These are phyloP conservation scores for Nemapogon koenigi DNA, from an alignment of 2,888 invertebrate species.

Conservation along the genomic window DNA sequence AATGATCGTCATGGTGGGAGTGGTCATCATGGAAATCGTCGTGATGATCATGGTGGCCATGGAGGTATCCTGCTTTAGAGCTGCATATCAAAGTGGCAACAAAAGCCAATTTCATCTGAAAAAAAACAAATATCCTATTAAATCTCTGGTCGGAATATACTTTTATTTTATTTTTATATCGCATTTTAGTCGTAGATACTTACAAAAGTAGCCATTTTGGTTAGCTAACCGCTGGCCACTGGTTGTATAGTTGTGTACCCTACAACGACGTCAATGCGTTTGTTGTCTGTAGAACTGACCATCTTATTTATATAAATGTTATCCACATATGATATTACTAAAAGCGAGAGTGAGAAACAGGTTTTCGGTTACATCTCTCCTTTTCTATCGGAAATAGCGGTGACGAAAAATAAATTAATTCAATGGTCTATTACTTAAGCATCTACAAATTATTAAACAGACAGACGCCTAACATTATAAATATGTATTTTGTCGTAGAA, in stretches of 20 bases:
- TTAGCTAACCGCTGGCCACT: slow-evolving; percentile 61
- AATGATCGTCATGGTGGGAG: slow-evolving; percentile 13
- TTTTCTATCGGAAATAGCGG: slow-evolving; percentile 47
- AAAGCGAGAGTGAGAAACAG: slow-evolving; percentile 39
- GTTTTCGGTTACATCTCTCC: slow-evolving; percentile 38
- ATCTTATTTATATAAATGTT: slow-evolving; percentile 55
- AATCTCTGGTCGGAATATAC: neutral
- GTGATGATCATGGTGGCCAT: slow-evolving; percentile 27
- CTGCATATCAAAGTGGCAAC: slow-evolving; percentile 50
- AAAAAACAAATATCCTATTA: slow-evolving; percentile 18
- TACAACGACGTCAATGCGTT: slow-evolving; percentile 47
- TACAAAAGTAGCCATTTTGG: slow-evolving; percentile 55
- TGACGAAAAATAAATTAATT: slow-evolving; percentile 34
- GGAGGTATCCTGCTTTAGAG: slow-evolving; percentile 37
- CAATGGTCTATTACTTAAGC: slow-evolving; percentile 42
- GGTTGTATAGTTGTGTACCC: slow-evolving; percentile 34
- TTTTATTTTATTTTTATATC: neutral
- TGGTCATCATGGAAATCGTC: slow-evolving; percentile 22
- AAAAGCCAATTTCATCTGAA: slow-evolving; percentile 48
- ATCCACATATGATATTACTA: slow-evolving; percentile 20
- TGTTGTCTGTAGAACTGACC: slow-evolving; percentile 36
- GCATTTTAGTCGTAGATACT: slow-evolving; percentile 20
- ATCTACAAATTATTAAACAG: slow-evolving; percentile 9
- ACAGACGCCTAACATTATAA: neutral
- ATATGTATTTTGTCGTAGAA: slow-evolving; percentile 8